Conservation (phyloP, 2,888 invertebrate species). For the Philopedon plagiatum region DNA sequence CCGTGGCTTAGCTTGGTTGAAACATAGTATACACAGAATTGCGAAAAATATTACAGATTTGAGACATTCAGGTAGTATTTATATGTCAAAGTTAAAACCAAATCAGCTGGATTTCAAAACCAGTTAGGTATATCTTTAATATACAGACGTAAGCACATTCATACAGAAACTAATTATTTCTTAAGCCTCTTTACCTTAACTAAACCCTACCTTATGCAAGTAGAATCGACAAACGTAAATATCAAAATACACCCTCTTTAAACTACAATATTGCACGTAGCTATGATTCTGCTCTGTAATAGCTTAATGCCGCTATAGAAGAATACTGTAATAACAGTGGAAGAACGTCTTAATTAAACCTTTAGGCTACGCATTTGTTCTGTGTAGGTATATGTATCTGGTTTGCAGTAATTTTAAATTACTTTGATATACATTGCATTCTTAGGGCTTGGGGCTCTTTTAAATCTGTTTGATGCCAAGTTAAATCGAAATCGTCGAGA, state of each 20-base stretch:
- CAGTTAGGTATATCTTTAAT: not conserved
- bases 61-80: too few species aligned
- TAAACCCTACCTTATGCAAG: not conserved
- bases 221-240: constrained; percentile 13
- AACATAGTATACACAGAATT: too few species aligned
- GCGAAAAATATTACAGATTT: too few species aligned
- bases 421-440: constrained; percentile 28
- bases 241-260: constrained; percentile 24
- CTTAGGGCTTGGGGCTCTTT: constrained; percentile 25
- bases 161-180: constrained; percentile 10
- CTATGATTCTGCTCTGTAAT: constrained; percentile 15
- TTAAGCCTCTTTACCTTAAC: not conserved
- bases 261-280: constrained; percentile 14
- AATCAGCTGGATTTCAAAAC: not conserved
- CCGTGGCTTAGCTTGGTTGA: too few species aligned
- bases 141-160: not conserved
- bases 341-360: constrained; percentile 38
- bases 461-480: constrained; percentile 32
- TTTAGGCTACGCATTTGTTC: constrained; percentile 29
- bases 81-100: too few species aligned
- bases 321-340: constrained; percentile 25
- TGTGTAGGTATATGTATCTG: constrained; percentile 24
- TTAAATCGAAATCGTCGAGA: constrained; percentile 25
- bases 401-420: constrained; percentile 28
- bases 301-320: constrained; percentile 20